Conservation (phyloP, 2,113 vertebrate genomes). For the Myrmecobius fasciatus region DNA sequence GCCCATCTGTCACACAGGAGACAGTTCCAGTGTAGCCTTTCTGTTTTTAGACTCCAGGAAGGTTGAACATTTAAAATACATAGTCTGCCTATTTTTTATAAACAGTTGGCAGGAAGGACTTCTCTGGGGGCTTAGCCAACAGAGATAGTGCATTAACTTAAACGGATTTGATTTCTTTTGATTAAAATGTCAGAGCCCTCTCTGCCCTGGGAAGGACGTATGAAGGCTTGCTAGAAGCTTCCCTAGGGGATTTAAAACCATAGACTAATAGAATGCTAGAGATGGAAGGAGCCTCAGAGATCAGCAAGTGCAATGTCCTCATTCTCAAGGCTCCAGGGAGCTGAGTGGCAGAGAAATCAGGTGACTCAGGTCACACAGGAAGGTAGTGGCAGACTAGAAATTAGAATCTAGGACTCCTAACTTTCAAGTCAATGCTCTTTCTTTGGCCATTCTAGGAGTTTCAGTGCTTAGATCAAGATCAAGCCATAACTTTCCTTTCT, state of each 20-base stretch:
- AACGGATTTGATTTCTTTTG: neutral
- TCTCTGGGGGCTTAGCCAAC: neutral
- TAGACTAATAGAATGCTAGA: neutral
- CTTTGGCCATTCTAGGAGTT: neutral
- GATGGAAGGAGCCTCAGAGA: neutral
- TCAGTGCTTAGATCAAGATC: neutral
- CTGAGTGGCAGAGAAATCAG: neutral
- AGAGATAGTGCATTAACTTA: neutral
- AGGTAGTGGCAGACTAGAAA: neutral
- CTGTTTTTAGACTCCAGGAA: conserved; percentile 59
- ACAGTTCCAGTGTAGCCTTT: conserved; percentile 55
- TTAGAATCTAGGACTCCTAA: neutral
- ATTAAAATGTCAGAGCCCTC: conserved; percentile 2
- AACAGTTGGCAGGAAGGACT: conserved; percentile 12
- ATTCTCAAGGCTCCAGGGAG: neutral
- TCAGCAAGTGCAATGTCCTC: neutral
- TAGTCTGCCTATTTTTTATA: conserved; percentile 27
- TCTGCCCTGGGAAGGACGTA: neutral
- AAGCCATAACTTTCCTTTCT: too few species aligned
- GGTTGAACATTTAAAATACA: conserved; percentile 35
- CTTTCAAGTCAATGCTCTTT: neutral
- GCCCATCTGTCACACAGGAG: conserved; percentile 72
- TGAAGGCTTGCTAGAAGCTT: neutral
- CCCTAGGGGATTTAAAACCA: neutral
- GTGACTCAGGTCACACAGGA: neutral